Conservation (phyloP, 2,113 vertebrate species). For the Trematomus loennbergii region DNA sequence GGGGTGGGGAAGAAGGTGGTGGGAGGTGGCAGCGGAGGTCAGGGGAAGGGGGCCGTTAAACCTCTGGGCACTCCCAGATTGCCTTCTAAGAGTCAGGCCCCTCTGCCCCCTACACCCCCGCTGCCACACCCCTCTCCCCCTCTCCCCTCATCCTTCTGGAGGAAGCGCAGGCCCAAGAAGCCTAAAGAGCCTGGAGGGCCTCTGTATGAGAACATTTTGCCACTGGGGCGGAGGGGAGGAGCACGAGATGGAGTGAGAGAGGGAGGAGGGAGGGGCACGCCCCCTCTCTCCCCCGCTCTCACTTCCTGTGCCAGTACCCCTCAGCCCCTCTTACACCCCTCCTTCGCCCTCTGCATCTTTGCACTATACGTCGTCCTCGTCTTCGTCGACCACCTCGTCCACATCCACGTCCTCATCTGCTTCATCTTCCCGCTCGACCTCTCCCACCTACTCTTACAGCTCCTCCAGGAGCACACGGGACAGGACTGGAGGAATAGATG, state of each 20-base stretch:
- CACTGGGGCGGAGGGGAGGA: conserved; percentile 85
- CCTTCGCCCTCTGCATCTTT: conserved; percentile 84
- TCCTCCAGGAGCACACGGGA: conserved; percentile 84
- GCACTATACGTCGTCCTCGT: conserved; percentile 82
- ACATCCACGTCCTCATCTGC: conserved; percentile 82
- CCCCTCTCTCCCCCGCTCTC: conserved; percentile 85
- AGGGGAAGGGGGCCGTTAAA: conserved; percentile 86
- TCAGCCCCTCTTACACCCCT: conserved; percentile 84
- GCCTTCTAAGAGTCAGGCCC: conserved; percentile 85
- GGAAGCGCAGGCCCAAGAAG: conserved; percentile 84
- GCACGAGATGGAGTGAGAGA: conserved; percentile 82
- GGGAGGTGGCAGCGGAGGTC: conserved; percentile 83
- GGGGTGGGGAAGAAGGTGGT: conserved; percentile 86
- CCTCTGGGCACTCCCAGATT: conserved; percentile 84
- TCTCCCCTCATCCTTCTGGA: conserved; percentile 87
- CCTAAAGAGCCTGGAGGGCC: conserved; percentile 84
- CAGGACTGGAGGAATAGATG: conserved; percentile 76
- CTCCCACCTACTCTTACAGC: conserved; percentile 83
- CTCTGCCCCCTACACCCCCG: conserved; percentile 86
- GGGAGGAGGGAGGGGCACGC: conserved; percentile 80
- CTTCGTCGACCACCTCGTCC: conserved; percentile 81
- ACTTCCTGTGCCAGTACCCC: conserved; percentile 85
- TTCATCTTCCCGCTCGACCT: conserved; percentile 84
- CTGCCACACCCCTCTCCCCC: conserved; percentile 86
- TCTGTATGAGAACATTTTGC: conserved; percentile 85